Conservation (phyloP, 2,113 vertebrate genomes). For the Crotalus tigris region DNA sequence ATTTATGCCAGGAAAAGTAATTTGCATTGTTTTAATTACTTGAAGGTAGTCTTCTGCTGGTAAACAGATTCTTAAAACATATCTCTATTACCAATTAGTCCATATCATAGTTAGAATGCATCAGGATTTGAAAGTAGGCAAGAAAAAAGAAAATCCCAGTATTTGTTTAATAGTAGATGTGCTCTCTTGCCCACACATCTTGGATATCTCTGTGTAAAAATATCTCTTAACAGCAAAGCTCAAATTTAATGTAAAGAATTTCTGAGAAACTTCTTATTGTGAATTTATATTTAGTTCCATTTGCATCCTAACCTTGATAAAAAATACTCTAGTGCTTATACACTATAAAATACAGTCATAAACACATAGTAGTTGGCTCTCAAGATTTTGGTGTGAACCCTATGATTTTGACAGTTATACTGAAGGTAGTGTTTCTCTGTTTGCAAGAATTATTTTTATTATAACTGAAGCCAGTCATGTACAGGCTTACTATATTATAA, state of each 20-base stretch:
- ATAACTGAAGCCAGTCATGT: not conserved
- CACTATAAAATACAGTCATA: not conserved
- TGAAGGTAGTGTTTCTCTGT: not conserved
- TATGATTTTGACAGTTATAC: not conserved
- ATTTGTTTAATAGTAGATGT: not conserved
- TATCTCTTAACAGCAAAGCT: not conserved
- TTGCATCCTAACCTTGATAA: not conserved
- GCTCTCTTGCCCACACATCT: not conserved
- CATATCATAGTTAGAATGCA: not conserved
- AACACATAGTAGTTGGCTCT: not conserved
- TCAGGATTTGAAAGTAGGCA: not conserved
- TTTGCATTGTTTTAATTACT: not conserved
- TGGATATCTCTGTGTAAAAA: not conserved
- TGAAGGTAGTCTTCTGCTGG: not conserved
- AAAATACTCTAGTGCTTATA: not conserved
- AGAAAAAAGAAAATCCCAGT: not conserved
- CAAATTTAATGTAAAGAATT: not conserved
- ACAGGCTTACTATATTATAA: not conserved
- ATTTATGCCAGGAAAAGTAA: not conserved
- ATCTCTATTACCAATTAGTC: not conserved
- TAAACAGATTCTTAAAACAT: not conserved
- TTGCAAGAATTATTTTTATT: not conserved
- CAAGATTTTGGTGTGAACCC: not conserved
- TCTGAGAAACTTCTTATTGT: not conserved
- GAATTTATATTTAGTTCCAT: not conserved